Evolutionary conservation across 2,113 vertebrate species (phyloP), one percentile per base, ranked within the genome.

Genomic region (Prietella phreatophila): DNA sequence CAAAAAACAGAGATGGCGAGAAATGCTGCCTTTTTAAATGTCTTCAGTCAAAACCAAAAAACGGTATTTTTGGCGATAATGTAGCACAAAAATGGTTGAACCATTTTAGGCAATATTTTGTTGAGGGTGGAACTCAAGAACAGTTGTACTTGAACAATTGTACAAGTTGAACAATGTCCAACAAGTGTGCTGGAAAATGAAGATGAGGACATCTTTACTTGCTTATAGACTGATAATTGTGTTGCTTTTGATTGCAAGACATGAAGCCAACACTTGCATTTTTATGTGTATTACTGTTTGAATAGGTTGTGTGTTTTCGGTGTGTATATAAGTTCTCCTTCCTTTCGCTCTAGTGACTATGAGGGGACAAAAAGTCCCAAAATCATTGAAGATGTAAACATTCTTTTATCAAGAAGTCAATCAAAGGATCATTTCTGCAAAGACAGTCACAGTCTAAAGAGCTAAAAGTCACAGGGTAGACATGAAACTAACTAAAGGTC

Each of bases 381-480:
- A 92, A 85, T 93, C 92, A 47, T 13, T 5, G 5, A 25, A 75
- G 9, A 25, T 47, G 3, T 13, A 42, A 75, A 75, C 33, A 42
- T 22, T 39, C 10, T 75, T 25, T 3, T 47, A 42, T 20, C 20
- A 25, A 75, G 20, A 39, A 73, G 17, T 39, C 33, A 25, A 47
- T 47, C 71, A 42, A 5, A 42, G 19, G 36, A 39, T 73, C 39
- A 17, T 39, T 39, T 73, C 8, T 42, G 9, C 20, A 42, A 75
- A 75, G 19, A 42, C 19, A 73, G 33, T 14, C 63, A 67, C 11
- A 93, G 91, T 93, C 93, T 94, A 92, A 94, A 92, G 91, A 92
- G 91, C 90, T 92, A 92, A 90, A 90, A 92, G 93, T 93, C 93
- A 47, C 42, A 92, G 89, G 89, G 91, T 90, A 89, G 86, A 91